Conservation (phyloP, 2,113 vertebrate genomes). For the Lepus americanus region DNA sequence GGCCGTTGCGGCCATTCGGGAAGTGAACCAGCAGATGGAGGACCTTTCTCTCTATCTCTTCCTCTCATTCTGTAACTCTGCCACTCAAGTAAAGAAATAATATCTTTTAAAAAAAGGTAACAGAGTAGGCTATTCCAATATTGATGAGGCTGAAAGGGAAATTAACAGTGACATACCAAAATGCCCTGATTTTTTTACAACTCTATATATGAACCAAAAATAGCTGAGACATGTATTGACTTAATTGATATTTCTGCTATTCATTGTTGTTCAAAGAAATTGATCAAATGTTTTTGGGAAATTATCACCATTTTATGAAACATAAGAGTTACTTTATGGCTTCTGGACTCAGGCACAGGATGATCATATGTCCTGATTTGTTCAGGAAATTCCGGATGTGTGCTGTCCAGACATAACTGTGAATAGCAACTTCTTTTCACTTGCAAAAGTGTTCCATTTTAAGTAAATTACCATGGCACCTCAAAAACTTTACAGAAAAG, state of each 20-base stretch:
- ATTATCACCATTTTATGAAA: neutral
- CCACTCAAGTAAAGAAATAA: no score
- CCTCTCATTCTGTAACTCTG: no score
- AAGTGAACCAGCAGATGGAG: no score
- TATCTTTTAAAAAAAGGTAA: neutral
- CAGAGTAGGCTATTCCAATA: neutral
- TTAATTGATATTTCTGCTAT: neutral
- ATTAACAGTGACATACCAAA: neutral
- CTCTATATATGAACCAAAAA: neutral
- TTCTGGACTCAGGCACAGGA: neutral
- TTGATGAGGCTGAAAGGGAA: neutral
- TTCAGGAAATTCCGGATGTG: neutral
- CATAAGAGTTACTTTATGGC: neutral
- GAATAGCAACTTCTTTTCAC: neutral
- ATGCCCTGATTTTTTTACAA: neutral
- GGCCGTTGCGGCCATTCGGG: no score
- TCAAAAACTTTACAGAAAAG: no score
- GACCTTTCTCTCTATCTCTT: no score
- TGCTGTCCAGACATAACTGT: neutral
- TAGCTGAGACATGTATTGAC: neutral
- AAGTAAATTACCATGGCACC: neutral
- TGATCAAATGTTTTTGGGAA: neutral
- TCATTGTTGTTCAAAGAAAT: slow-evolving; percentile 2
- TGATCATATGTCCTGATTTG: neutral
- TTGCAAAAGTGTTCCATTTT: neutral